Percentiles rank a stretch among this genome's conserved stretches.
Evolutionary conservation across 2,797 vertebrate species (phyloP).

Genomic region (Geotrypetes seraphini): DNA sequence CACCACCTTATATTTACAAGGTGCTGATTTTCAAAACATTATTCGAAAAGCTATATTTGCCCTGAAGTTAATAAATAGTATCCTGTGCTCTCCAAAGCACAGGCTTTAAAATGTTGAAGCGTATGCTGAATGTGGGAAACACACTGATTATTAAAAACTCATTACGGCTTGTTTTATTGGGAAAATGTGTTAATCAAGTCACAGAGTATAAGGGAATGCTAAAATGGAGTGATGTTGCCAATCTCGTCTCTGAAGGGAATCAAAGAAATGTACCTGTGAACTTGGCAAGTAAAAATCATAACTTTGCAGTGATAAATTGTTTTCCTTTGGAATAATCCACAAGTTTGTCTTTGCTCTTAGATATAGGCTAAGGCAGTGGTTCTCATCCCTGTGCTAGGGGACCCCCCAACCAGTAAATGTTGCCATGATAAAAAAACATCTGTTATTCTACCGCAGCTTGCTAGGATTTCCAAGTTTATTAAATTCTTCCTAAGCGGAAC

Average conservation of each 20-base stretch:
- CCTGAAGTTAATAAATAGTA: conserved; percentile 42
- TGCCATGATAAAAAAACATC: too few relatives aligned
- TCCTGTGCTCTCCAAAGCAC: conserved; percentile 20
- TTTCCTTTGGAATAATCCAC: too few relatives aligned
- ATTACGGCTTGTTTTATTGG: conserved; percentile 40
- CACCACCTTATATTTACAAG: conserved; percentile 65
- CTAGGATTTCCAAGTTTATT: too few relatives aligned
- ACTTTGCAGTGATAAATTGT: too few relatives aligned
- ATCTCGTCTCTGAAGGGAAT: not conserved
- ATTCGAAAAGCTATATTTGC: conserved; percentile 52
- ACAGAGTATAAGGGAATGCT: conserved; percentile 12
- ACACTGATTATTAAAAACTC: conserved; percentile 40
- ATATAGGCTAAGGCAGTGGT: too few relatives aligned
- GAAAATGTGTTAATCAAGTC: conserved; percentile 41
- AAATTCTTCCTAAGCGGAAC: too few relatives aligned
- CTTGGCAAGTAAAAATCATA: conserved; percentile 6
- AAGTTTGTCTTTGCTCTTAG: too few relatives aligned
- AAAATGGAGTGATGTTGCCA: conserved; percentile 19
- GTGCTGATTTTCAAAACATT: conserved; percentile 59
- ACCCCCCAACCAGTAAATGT: too few relatives aligned
- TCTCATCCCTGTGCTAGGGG: too few relatives aligned
- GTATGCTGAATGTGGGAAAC: conserved; percentile 32
- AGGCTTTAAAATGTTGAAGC: conserved; percentile 29
- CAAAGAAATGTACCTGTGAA: not conserved
- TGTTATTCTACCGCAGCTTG: too few relatives aligned